These are phyloP conservation scores for Chondrilla cf. caribensis DNA, from an alignment of 37 sponge, comb jelly and placozoan species.

Conservation along the genomic window DNA sequence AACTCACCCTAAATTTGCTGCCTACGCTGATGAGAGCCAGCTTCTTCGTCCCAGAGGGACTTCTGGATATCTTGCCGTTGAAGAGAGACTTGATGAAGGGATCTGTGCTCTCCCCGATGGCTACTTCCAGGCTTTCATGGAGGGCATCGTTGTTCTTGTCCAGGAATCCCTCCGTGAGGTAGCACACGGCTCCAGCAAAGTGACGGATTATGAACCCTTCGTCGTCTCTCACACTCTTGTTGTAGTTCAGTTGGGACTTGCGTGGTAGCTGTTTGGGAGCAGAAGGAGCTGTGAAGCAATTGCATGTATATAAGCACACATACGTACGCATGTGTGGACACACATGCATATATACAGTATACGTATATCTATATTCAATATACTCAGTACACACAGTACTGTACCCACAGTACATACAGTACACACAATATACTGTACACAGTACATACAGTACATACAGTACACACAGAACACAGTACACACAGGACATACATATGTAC, in stretches of 20 bases:
- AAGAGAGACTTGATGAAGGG: slow-evolving; percentile 72
- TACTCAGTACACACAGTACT: too few species aligned
- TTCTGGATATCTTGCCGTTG: slow-evolving; percentile 29
- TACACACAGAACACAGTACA: too few species aligned
- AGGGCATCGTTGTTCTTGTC: slow-evolving; percentile 97
- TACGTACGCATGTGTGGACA: too few species aligned
- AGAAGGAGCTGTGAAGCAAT: background rate
- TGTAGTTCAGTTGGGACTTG: slow-evolving; percentile 71
- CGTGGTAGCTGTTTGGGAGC: slow-evolving; percentile 56
- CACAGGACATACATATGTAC: too few species aligned
- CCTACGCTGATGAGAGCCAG: slow-evolving; percentile 82
- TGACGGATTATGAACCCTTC: slow-evolving; percentile 93
- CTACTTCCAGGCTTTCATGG: slow-evolving; percentile 83
- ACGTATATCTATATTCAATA: too few species aligned
- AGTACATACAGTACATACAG: too few species aligned
- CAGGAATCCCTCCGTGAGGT: slow-evolving; percentile 81
- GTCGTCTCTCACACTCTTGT: slow-evolving; percentile 75
- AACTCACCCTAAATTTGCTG: slow-evolving; percentile 87
- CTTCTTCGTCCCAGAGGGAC: slow-evolving; percentile 70
- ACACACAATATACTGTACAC: too few species aligned
- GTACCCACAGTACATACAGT: too few species aligned
- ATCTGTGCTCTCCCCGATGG: slow-evolving; percentile 69
- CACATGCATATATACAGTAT: too few species aligned
- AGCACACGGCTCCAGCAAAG: slow-evolving; percentile 99
- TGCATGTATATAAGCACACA: background rate